Evolutionary conservation across 2,797 vertebrate species (phyloP).

Genomic region (Enteromius paludinosus): DNA sequence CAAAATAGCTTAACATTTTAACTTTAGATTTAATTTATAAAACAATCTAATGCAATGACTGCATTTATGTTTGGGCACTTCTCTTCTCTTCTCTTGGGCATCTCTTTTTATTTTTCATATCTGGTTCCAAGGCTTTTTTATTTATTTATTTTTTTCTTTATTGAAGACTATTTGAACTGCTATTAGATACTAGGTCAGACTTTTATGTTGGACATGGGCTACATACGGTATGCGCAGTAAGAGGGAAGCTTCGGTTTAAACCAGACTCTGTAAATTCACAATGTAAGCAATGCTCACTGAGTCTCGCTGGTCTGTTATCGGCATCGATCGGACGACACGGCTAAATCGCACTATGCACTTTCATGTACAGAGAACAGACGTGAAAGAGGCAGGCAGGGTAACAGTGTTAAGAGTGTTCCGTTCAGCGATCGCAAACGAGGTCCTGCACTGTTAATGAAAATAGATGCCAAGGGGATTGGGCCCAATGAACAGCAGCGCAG

Average conservation of each 20-base stretch:
- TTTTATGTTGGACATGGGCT: background rate
- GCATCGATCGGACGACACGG: background rate
- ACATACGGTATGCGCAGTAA: background rate
- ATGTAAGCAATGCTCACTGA: background rate
- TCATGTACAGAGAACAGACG: slow-evolving; percentile 12
- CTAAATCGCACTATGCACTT: slow-evolving; percentile 1
- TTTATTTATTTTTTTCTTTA: background rate
- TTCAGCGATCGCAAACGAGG: slow-evolving; percentile 17
- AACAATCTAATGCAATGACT: background rate
- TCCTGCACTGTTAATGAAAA: slow-evolving; percentile 34
- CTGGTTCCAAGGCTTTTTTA: background rate
- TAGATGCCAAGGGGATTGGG: slow-evolving; percentile 1
- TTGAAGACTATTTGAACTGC: slow-evolving; percentile 1
- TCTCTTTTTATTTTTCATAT: slow-evolving; percentile 19
- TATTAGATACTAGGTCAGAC: background rate
- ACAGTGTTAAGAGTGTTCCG: slow-evolving; percentile 30
- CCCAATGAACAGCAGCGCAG: slow-evolving; percentile 13
- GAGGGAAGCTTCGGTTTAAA: background rate
- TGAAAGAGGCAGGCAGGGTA: slow-evolving; percentile 10
- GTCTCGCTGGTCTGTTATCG: background rate
- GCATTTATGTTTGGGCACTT: background rate
- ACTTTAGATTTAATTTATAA: background rate
- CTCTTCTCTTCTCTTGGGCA: background rate
- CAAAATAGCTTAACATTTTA: background rate
- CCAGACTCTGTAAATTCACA: slow-evolving; percentile 13